Evolutionary conservation across 1,140 invertebrate species (phyloP).

Genomic region (Ruditapes philippinarum): DNA sequence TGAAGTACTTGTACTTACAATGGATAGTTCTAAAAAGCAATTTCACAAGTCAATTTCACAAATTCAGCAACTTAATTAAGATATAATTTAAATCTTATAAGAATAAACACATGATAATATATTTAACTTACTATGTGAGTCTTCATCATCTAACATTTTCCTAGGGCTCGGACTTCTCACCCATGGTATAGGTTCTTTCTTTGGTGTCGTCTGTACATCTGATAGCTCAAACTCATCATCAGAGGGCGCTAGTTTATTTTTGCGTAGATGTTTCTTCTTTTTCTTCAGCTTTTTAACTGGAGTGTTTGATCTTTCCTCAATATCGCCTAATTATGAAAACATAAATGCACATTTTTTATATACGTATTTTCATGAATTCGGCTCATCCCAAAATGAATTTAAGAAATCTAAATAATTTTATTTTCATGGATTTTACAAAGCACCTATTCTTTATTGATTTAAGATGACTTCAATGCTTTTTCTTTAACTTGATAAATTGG

Average conservation of each 20-base stretch:
- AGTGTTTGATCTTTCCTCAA: slow-evolving; percentile 42
- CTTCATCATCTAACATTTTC: slow-evolving; percentile 36
- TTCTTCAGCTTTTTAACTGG: slow-evolving; percentile 60
- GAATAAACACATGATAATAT: neutral
- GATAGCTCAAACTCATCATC: slow-evolving; percentile 67
- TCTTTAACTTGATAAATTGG: too few species aligned
- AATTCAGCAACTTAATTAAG: too few species aligned
- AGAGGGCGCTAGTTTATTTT: slow-evolving; percentile 56
- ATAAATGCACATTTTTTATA: too few species aligned
- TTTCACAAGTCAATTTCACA: too few species aligned
- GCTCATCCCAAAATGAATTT: too few species aligned
- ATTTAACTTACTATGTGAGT: slow-evolving; percentile 35
- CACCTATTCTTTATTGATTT: too few species aligned
- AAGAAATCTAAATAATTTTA: too few species aligned
- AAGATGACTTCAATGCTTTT: too few species aligned
- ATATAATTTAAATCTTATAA: neutral
- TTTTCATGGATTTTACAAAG: too few species aligned
- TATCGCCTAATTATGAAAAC: slow-evolving; percentile 29
- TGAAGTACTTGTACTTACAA: too few species aligned
- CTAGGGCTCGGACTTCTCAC: slow-evolving; percentile 13
- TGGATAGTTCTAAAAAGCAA: too few species aligned
- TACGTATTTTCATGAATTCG: too few species aligned
- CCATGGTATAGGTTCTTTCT: slow-evolving; percentile 39
- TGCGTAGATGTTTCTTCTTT: slow-evolving; percentile 61
- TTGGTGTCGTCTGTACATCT: slow-evolving; percentile 54